Base-by-base conservation (phyloP, 2,113 vertebrate species). In the Petromus typicus region DNA sequence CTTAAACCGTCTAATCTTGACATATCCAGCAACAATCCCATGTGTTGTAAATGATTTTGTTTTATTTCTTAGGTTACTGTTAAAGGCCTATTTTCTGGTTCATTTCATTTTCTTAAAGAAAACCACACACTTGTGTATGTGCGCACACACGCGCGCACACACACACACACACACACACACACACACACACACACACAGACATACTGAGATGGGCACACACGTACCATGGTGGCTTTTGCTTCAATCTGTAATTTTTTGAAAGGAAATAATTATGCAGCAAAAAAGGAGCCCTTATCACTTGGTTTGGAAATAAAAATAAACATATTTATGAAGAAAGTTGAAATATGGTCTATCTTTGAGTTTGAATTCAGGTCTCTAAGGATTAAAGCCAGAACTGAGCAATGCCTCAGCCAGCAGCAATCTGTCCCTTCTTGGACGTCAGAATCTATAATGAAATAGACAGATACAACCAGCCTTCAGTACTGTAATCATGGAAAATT, bases 401-500 rank as follows among this genome's bases (percentile, higher is more conserved):
- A n/a, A 73, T 66, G 84, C 84, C 51, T 75, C 13, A 9, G 54
- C 25, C 17, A 54, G 54, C 51, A 9, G 48, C 32, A 5, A 11
- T 27, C 56, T 56, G 16, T 51, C 43, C 45, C 17, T 67, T 81
- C 27, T 85, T 43, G 61, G 95, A 81, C 43, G 90, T 94, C 87
- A 40, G 86, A 78, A 32, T 96, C 90, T 94, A 48, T 96, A 93
- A 93, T 80, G 89, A 80, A 80, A 27, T 66, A 59, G 43, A 43
- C 30, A 80, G 89, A 66, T 20, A 78, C 80, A 40, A 40, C 69
- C 64, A 61, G 83, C 93, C 87, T 97, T 97, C 96, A 86, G 89
- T 94, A 89, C 95, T 86, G 96, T 96, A 97, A 98, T 98, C 98
- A 98, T 98, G 97, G 91, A 96, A 98, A 98, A 98, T 98, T 98